phyloP scores from a whole-genome alignment of 35 echinoderm and acorn worm genomes.

The Heliocidaris erythrogramma region DNA sequence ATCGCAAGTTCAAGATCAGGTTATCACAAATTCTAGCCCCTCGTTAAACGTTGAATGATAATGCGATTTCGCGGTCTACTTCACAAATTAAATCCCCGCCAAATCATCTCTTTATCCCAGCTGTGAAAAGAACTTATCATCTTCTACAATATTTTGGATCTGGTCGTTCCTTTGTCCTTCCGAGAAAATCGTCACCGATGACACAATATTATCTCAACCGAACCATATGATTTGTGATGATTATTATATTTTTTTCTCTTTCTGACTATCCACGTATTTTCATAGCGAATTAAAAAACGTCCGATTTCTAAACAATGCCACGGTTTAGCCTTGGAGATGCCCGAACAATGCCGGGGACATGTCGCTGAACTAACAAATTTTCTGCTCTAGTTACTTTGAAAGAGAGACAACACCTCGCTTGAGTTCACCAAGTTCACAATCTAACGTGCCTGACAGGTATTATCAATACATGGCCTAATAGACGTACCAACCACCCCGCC shows the following conservation, averaged over 20 bases:
- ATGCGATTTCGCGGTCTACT: neutral
- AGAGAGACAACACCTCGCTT: neutral
- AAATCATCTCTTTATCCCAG: neutral
- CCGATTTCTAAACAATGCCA: neutral
- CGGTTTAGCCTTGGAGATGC: neutral
- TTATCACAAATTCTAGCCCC: neutral
- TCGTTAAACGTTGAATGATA: neutral
- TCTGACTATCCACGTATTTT: neutral
- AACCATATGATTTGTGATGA: neutral
- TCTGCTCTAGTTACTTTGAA: neutral
- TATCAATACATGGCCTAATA: no score
- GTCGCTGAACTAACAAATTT: conserved; percentile 17
- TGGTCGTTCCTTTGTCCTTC: neutral
- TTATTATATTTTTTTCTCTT: neutral
- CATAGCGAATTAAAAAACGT: neutral
- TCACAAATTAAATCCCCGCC: neutral
- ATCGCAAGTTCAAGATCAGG: neutral
- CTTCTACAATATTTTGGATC: neutral
- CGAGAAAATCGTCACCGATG: neutral
- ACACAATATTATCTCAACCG: neutral
- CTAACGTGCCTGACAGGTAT: neutral
- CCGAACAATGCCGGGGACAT: neutral
- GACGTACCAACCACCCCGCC: no score
- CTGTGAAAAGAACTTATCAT: neutral
- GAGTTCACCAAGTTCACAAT: neutral